phyloP scores from a whole-genome alignment of 2,797 vertebrate genomes.

The Phylloscopus collybita region DNA sequence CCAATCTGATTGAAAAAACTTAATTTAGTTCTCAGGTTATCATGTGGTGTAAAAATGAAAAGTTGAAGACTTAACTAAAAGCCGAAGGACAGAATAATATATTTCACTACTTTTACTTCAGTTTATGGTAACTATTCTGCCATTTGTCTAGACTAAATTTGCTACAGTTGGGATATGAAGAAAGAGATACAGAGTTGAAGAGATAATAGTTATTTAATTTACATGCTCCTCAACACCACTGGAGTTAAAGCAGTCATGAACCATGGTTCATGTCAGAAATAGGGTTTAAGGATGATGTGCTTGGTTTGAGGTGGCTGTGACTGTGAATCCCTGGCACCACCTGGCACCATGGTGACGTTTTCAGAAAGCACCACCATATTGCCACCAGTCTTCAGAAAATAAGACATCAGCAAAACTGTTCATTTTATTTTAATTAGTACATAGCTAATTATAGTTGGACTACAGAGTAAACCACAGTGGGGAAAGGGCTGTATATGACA shows the following conservation, averaged over 20 bases:
- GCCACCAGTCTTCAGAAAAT: not conserved
- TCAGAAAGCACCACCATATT: not conserved
- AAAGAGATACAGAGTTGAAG: not conserved
- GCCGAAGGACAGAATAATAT: not conserved
- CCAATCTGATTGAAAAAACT: not conserved
- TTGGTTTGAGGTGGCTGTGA: not conserved
- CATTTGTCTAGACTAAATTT: not conserved
- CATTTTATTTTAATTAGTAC: not conserved
- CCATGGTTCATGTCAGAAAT: not conserved
- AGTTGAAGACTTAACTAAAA: not conserved
- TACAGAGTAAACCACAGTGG: not conserved
- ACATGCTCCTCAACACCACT: not conserved
- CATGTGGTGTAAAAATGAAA: not conserved
- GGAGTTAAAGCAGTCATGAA: not conserved
- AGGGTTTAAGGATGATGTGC: fast-evolving
- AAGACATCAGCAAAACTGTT: not conserved
- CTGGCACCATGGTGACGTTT: fast-evolving
- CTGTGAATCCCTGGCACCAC: not conserved
- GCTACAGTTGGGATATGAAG: not conserved
- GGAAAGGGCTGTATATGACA: not conserved
- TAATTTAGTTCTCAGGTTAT: not conserved
- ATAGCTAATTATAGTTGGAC: not conserved
- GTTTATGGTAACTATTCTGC: not conserved
- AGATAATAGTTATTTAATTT: not conserved
- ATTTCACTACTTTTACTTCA: not conserved